Evolutionary conservation across 2,888 invertebrate species (phyloP).

Genomic region (Platerodrilus igneus): DNA sequence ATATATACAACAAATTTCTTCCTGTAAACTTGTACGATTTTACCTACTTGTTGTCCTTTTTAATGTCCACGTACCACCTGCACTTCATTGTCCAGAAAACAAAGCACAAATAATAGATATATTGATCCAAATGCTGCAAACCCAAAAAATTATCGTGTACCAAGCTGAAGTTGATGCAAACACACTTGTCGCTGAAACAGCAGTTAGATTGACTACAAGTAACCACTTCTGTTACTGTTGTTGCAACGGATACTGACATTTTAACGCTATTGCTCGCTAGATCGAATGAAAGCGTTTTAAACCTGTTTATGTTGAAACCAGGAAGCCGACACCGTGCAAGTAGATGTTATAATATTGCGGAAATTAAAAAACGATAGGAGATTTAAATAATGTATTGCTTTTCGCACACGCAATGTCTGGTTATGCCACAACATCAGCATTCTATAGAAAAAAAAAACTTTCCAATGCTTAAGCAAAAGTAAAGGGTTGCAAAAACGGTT

Average conservation of each 20-base stretch:
- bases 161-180: conserved; percentile 10
- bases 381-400: conserved; percentile 3
- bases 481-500: conserved; percentile 3
- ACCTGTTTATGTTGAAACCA: conserved; percentile 5
- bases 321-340: conserved; percentile 4
- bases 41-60: conserved; percentile 98
- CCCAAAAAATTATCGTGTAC: conserved; percentile 5
- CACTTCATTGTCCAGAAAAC: conserved; percentile 26
- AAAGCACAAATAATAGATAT: conserved; percentile 7
- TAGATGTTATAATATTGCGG: conserved; percentile 5
- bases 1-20: conserved; percentile 99
- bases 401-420: conserved; percentile 7
- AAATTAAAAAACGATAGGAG: conserved; percentile 4
- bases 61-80: conserved; percentile 97
- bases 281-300: conserved; percentile 2
- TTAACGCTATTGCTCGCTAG: conserved; percentile 7
- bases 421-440: conserved; percentile 5
- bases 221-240: conserved; percentile 7
- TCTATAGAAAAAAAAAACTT: conserved; percentile 7
- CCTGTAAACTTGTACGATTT: conserved; percentile 96
- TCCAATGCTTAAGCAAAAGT: conserved; percentile 5
- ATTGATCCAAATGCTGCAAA: conserved; percentile 7
- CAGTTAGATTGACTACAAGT: conserved; percentile 6
- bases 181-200: conserved; percentile 9
- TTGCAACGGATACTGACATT: conserved; percentile 9